Evolutionary conservation across 2,113 vertebrate genomes (phyloP).

Genomic region (Setophaga kirtlandii): DNA sequence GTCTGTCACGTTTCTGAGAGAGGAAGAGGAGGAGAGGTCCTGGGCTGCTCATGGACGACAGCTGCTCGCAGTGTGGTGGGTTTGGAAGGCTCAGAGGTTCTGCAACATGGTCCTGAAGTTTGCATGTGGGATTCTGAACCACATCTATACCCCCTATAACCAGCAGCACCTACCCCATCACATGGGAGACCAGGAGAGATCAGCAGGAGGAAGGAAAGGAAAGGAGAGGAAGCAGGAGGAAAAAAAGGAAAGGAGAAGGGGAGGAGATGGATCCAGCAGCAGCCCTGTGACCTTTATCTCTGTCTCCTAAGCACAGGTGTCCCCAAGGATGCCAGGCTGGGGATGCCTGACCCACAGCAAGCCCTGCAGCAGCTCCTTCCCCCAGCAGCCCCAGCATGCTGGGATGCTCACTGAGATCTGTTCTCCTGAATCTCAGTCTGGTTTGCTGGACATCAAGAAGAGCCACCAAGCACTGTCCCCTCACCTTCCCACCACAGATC

Average conservation of each 20-base stretch:
- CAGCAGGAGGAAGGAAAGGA: not conserved
- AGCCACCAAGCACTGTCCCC: not conserved
- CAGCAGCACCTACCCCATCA: not conserved
- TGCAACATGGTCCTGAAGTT: rapidly evolving
- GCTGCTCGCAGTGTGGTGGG: not conserved
- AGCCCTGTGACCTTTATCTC: rapidly evolving
- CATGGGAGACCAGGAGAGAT: not conserved
- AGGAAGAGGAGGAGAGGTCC: not conserved
- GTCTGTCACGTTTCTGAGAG: not conserved
- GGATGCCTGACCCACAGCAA: rapidly evolving
- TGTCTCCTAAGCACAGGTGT: rapidly evolving
- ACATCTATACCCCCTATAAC: not conserved
- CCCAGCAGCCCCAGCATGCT: not conserved
- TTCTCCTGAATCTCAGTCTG: not conserved
- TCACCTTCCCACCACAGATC: rapidly evolving
- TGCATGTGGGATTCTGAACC: not conserved
- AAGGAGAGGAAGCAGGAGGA: not conserved
- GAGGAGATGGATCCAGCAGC: not conserved
- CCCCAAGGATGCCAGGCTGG: not conserved
- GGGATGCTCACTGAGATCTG: not conserved
- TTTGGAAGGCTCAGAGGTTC: not conserved
- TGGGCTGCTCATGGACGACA: not conserved
- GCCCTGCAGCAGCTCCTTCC: not conserved
- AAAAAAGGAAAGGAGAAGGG: not conserved
- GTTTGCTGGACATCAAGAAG: not conserved